These are phyloP conservation scores for Sinonovacula constricta DNA, from an alignment of 1,140 invertebrate species.

Conservation along the genomic window DNA sequence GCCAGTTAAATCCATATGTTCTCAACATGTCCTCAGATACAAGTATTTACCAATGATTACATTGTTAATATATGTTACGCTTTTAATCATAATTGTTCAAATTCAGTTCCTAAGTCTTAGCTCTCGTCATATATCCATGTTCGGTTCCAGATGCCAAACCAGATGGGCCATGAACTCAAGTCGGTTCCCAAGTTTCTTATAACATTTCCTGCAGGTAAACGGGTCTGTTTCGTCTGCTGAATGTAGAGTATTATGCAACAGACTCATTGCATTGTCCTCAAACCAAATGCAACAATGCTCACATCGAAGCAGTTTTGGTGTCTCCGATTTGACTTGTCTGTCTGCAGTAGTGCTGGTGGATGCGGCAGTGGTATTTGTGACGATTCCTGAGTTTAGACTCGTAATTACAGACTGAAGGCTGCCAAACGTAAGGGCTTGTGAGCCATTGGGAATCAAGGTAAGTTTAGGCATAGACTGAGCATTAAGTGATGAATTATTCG, in stretches of 20 bases:
- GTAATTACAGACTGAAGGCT: not conserved
- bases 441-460: conserved; percentile 38
- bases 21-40: too few species aligned
- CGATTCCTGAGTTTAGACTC: not conserved
- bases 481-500: too few species aligned
- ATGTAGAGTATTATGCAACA: conserved; percentile 71
- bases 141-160: conserved; percentile 84
- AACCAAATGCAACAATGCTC: conserved; percentile 71
- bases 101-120: too few species aligned
- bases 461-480: too few species aligned
- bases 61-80: too few species aligned
- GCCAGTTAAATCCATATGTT: too few species aligned
- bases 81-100: too few species aligned
- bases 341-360: not conserved
- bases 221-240: conserved; percentile 67
- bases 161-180: conserved; percentile 85
- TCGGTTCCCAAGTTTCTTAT: conserved; percentile 73
- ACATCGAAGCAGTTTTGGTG: conserved; percentile 63
- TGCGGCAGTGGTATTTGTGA: not conserved
- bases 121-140: conserved; percentile 58
- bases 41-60: too few species aligned
- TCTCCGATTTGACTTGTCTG: conserved; percentile 19
- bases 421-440: not conserved
- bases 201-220: conserved; percentile 70
- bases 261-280: conserved; percentile 70